Evolutionary conservation across 2,797 vertebrate species (phyloP), one percentile per base, ranked within the genome.

Genomic region (Cyprinodon diabolis): DNA sequence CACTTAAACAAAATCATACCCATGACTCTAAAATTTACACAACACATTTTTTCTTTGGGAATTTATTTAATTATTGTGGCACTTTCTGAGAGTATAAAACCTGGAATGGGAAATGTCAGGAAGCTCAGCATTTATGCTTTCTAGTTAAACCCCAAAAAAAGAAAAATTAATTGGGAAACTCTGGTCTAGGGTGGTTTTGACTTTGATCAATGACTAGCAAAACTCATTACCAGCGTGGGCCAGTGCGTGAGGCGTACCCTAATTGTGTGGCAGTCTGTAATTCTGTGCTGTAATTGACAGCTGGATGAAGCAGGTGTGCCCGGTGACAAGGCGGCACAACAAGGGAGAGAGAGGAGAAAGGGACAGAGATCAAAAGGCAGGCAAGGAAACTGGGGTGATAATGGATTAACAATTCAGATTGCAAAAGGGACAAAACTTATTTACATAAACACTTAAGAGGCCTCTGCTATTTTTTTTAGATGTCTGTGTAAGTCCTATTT

Each of bases 141-240:
- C 66, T 63, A 78, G 79, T 81, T 78, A 74, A 71, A 77, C 71
- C 48, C 63, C 57, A 71, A 74, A 56, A 70, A 48, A 51, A 35
- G 51, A 72, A 52, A 87, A 89, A 90, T 91, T 92, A 94, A 93
- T 94, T 91, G 91, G 89, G 87, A 92, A 91, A 93, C 85, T 89
- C 86, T 86, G 84, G 87, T 78, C 75, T 80, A 17, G 85, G 88
- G 85, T 73, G 90, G 91, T 91, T 91, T 88, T 94, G 94, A 94
- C 94, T 94, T 94, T 94, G 94, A 95, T 95, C 93, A 95, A 95
- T 95, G 94, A 92, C 91, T 90, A 89, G 80, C 91, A 91, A 93
- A 94, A 94, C 86, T 94, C 93, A 95, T 95, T 94, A 95, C 83
- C 84, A 88, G 89, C 87, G 67, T 80, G 80, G 91, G 84, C 90